Conservation (phyloP, 2,888 invertebrate species). For the Oxycera nigricornis region DNA sequence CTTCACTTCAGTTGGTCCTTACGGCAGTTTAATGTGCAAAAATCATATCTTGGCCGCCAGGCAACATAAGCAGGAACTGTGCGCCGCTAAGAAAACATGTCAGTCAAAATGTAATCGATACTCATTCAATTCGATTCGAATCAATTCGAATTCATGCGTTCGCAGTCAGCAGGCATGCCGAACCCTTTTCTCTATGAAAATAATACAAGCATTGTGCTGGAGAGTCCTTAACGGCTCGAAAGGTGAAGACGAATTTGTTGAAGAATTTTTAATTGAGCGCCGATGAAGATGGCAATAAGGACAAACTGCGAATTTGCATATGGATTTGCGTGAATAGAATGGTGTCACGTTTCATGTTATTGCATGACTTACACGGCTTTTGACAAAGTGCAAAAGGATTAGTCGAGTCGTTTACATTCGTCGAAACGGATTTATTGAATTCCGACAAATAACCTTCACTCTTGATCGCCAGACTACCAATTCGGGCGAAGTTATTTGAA, state of each 20-base stretch:
- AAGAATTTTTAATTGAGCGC: constrained; percentile 23
- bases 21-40: constrained; percentile 27
- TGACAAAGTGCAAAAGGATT: constrained; percentile 8
- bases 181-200: constrained; percentile 5
- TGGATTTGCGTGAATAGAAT: neutral
- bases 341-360: constrained; percentile 24
- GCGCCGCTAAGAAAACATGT: constrained; percentile 32
- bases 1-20: neutral
- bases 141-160: constrained; percentile 20
- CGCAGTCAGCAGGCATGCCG: neutral
- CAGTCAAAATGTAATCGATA: constrained; percentile 36
- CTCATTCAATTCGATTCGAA: constrained; percentile 30
- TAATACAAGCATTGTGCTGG: neutral
- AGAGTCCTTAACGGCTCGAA: constrained; percentile 22
- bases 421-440: neutral
- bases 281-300: constrained; percentile 11
- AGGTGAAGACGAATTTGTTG: constrained; percentile 28
- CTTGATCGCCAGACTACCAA: too few species aligned
- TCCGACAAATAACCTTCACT: constrained; percentile 24
- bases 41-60: constrained; percentile 4
- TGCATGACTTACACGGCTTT: neutral
- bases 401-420: neutral
- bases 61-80: neutral
- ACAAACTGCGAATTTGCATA: constrained; percentile 13
- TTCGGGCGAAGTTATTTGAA: too few species aligned